Percentiles rank a stretch among this genome's conserved stretches.
These are phyloP conservation scores for Drosophila mayaguana DNA, from an alignment of 2,888 invertebrate species.

Conservation along the genomic window DNA sequence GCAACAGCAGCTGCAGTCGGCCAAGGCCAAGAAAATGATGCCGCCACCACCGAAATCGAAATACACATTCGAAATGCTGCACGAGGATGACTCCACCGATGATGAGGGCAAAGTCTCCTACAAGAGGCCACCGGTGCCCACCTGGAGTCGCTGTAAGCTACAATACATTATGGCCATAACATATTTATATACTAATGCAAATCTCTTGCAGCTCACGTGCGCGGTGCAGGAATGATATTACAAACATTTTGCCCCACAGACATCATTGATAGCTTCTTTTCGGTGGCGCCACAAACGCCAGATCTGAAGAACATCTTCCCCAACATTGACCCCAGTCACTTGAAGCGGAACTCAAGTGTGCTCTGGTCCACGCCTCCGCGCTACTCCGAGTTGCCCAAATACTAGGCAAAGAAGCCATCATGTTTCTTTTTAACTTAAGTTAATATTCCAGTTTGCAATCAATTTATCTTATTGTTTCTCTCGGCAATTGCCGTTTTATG, in stretches of 20 bases:
- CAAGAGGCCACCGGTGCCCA: conserved; percentile 82
- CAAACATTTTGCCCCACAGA: conserved; percentile 85
- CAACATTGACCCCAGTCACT: conserved; percentile 87
- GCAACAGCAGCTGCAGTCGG: conserved; percentile 69
- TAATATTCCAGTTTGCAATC: conserved; percentile 25
- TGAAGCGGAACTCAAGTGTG: conserved; percentile 91
- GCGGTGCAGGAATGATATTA: conserved; percentile 85
- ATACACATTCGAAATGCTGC: conserved; percentile 84
- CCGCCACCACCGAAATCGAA: conserved; percentile 76
- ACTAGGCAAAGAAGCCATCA: conserved; percentile 53
- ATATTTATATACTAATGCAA: background rate
- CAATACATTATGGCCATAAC: background rate
- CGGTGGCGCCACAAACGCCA: conserved; percentile 87
- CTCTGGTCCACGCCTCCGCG: conserved; percentile 91
- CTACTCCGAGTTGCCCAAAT: conserved; percentile 86
- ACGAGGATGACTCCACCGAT: conserved; percentile 85
- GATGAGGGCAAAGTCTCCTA: conserved; percentile 83
- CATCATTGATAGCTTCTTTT: conserved; percentile 88
- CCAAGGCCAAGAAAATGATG: conserved; percentile 65
- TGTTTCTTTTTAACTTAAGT: conserved; percentile 1
- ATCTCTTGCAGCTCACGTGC: conserved; percentile 81
- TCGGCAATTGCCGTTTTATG: conserved; percentile 15
- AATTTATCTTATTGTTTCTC: conserved; percentile 17
- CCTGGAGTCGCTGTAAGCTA: conserved; percentile 85
- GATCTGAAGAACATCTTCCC: conserved; percentile 90